Evolutionary conservation across 2,113 vertebrate genomes (phyloP), one percentile per base, ranked within the genome.

Genomic region (Lanius collurio): DNA sequence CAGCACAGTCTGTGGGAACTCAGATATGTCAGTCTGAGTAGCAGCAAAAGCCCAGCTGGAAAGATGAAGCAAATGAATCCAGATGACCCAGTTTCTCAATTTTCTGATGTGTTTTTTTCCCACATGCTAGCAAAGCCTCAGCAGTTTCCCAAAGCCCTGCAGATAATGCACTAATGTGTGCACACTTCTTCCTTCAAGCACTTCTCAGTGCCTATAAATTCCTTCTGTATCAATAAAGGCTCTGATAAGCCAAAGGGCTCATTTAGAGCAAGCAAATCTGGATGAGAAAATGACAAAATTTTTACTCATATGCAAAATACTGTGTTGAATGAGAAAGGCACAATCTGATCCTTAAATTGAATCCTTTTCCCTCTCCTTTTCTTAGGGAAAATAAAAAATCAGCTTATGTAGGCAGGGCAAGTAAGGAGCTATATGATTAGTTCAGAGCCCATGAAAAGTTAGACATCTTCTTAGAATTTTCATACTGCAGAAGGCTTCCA

Each of bases 51-150:
- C 93, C 31, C 94, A 86, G 83, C 89, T 94, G 92, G 81, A 89
- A 94, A 86, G 69, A 93, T 0, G 10, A 74, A 71, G 83, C 77
- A 80, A 86, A 90, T 26, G 56, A 97, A 96, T 91, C 84, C 83
- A 77, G 77, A 79, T 97, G 94, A 95, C 96, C 95, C 81, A 97
- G 85, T 92, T 96, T 96, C 79, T 95, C 76, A 24, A 7, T 90
- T 91, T 95, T 86, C 67, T 93, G 74, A 19, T 67, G 9, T 13
- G 37, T 4, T 22, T 47, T 84, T 81, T 76, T n/a, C 44, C 4
- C 19, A 65, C 9, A 19, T 4, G 23, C 70, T 87, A 88, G 82
- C 71, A 71, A 89, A 94, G 42, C 33, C 59, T 30, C 49, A 74
- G 83, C 92, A 80, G 67, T 13, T 88, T 69, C 84, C 91, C 87